A percentile compares a stretch with the other conserved stretches of the same genome.
Conservation (phyloP, 2,888 invertebrate species). For the Augiades crinisus region DNA sequence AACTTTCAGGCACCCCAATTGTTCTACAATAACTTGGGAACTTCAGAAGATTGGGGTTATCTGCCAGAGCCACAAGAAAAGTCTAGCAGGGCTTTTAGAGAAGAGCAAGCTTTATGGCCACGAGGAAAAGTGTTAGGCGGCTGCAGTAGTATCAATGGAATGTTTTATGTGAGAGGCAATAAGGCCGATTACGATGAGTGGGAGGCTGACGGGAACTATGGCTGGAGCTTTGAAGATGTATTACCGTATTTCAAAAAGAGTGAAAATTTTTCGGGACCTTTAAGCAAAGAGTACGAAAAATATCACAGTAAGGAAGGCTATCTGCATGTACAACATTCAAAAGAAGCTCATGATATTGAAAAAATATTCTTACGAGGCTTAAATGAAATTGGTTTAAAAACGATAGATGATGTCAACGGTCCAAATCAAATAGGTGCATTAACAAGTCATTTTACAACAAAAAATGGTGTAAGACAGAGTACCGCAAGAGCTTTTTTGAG, state of each 20-base stretch:
- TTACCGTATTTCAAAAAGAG: constrained; percentile 51
- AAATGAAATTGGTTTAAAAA: constrained; percentile 44
- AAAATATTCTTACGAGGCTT: constrained; percentile 52
- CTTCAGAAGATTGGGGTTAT: constrained; percentile 70
- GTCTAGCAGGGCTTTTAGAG: constrained; percentile 47
- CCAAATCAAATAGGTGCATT: constrained; percentile 48
- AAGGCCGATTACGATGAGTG: constrained; percentile 84
- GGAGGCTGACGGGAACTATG: constrained; percentile 83
- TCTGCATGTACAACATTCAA: constrained; percentile 38
- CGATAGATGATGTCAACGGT: constrained; percentile 45
- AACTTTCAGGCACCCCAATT: constrained; percentile 32
- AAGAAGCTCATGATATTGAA: constrained; percentile 49
- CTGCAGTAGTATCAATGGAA: constrained; percentile 83
- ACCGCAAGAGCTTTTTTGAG: constrained; percentile 46
- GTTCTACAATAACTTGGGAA: constrained; percentile 30
- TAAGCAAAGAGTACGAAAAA: constrained; percentile 59
- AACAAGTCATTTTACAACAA: constrained; percentile 40
- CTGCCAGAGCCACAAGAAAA: constrained; percentile 54
- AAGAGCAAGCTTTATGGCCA: constrained; percentile 58
- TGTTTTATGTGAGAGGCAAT: constrained; percentile 85
- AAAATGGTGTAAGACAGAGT: constrained; percentile 44
- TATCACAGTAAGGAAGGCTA: constrained; percentile 41
- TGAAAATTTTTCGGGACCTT: constrained; percentile 69
- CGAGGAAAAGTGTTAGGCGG: constrained; percentile 85
- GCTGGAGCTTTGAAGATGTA: constrained; percentile 51